phyloP scores from a whole-genome alignment of 2,888 invertebrate genomes.

The Spialia ferax region DNA sequence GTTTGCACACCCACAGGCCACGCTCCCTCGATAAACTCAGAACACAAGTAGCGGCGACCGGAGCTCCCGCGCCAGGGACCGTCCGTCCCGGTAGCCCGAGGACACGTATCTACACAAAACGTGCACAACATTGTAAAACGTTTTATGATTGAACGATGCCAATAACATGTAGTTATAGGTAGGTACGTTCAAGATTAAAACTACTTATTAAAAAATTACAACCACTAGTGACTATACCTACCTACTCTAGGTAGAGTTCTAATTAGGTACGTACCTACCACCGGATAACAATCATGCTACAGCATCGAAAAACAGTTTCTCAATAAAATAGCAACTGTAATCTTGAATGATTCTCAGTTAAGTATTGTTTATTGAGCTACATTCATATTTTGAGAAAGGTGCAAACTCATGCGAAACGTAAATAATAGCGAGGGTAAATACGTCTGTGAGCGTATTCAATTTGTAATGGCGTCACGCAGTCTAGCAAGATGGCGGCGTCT shows the following conservation, averaged over 20 bases:
- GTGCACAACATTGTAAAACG: slow-evolving; percentile 9
- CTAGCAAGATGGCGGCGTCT: slow-evolving; percentile 77
- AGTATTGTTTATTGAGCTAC: slow-evolving; percentile 20
- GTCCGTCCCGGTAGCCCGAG: slow-evolving; percentile 35
- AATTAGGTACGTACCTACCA: too few species aligned
- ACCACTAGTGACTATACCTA: too few species aligned
- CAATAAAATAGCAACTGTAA: neutral
- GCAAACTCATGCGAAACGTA: slow-evolving; percentile 43
- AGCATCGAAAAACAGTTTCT: neutral
- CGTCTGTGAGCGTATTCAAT: slow-evolving; percentile 66
- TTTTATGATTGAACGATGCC: slow-evolving; percentile 34
- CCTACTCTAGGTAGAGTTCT: too few species aligned
- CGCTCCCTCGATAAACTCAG: slow-evolving; percentile 52
- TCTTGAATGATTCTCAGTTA: slow-evolving; percentile 33
- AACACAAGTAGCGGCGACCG: slow-evolving; percentile 40
- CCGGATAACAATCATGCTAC: neutral
- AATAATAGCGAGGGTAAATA: slow-evolving; percentile 44
- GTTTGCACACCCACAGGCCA: slow-evolving; percentile 60
- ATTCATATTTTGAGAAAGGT: slow-evolving; percentile 24
- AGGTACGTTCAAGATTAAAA: slow-evolving; percentile 39
- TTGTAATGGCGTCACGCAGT: slow-evolving; percentile 84
- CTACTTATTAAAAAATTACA: neutral
- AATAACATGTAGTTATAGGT: too few species aligned
- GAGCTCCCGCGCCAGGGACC: slow-evolving; percentile 27
- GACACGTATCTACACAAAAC: slow-evolving; percentile 11